phyloP scores from a whole-genome alignment of 2,113 vertebrate genomes.

The Engraulis encrasicolus region DNA sequence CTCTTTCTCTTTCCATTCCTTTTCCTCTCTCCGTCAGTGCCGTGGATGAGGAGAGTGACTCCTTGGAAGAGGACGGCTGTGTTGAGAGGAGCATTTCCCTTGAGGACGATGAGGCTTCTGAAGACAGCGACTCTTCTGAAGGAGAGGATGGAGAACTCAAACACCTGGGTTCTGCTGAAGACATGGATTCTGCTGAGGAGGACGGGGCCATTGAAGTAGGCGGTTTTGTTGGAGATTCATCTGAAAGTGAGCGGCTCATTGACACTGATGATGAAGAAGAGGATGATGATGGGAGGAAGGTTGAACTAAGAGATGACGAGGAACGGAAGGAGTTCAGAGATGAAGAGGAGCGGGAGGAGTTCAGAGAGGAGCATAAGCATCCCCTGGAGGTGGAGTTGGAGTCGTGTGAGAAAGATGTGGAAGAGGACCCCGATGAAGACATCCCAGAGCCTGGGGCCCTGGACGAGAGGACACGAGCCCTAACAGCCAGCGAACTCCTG shows the following conservation, averaged over 20 bases:
- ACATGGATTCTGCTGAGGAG: background rate
- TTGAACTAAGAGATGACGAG: background rate
- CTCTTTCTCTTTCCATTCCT: background rate
- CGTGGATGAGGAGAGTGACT: background rate
- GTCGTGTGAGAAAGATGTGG: background rate
- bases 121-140: background rate
- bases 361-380: background rate
- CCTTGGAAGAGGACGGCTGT: background rate
- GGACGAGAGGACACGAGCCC: conserved; percentile 61
- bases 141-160: background rate
- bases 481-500: conserved; percentile 73
- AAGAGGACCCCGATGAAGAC: conserved; percentile 37
- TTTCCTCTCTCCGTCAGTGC: background rate
- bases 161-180: background rate
- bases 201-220: background rate
- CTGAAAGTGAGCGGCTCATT: background rate
- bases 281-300: background rate
- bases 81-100: background rate
- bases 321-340: background rate
- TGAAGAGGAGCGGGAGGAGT: background rate
- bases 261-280: background rate
- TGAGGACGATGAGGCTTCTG: background rate
- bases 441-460: conserved; percentile 50
- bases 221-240: background rate
- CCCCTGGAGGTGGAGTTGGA: background rate